Base-by-base conservation (phyloP, 2,888 invertebrate genomes). In the Papilio demoleus region DNA sequence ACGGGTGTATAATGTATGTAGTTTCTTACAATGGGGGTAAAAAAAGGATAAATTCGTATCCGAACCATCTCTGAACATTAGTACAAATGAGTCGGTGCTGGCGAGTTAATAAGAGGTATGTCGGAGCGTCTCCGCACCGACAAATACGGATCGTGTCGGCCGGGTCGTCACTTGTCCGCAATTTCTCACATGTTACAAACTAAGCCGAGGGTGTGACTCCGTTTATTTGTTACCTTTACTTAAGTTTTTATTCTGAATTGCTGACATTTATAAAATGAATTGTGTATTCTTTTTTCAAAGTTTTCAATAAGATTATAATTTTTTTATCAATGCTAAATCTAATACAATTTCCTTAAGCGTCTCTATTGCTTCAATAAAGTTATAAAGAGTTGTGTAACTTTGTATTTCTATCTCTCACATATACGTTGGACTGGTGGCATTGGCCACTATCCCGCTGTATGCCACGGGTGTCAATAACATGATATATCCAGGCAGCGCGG, bases 51-150 rank as follows among this genome's bases (percentile, higher is more conserved):
- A 74, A 73, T 58, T 45, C 67, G 70, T 62, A 73, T 67, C 72
- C 72, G 75, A 72, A 79, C 79, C 75, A 78, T 79, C 77, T 79
- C 72, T 70, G 73, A 77, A 83, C 86, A 88, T 87, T 86, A 85
- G 83, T 86, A 88, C 82, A 88, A 88, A 88, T 88, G 84, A 79
- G 72, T 73, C 73, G 74, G 74, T 75, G 82, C 83, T 81, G 74
- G 74, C 72, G 72, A 71, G 75, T 79, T 88, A 88, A 88, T 88
- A 88, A 88, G 82, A 88, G 81, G 81, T 85, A 88, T 87, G 88
- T 80, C 81, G 77, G 77, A 70, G 74, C 78, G 80, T 81, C 83
- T 74, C 70, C 27, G 70, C 71, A 72, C 73, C 77, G 88, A 88
- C 88, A 82, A 81, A 78, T 80, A 87, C 81, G 80, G 81, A 87